phyloP scores from a whole-genome alignment of 2,888 invertebrate species.

The Drosophila atroscutellata region DNA sequence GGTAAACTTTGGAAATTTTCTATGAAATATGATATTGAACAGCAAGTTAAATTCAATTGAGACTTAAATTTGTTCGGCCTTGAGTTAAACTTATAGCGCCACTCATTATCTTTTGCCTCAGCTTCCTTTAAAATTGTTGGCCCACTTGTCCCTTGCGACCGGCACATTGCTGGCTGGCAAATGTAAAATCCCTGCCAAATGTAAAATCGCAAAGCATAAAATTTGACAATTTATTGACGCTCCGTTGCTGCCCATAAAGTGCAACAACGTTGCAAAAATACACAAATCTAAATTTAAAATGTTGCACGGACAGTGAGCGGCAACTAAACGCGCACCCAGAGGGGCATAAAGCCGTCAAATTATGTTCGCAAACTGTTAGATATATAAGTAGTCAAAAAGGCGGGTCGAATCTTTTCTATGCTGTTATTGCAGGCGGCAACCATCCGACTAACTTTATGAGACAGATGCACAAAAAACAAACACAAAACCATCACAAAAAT shows the following conservation, averaged over 20 bases:
- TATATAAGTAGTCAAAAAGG: slow-evolving; percentile 17
- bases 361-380: slow-evolving; percentile 42
- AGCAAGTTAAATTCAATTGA: background rate
- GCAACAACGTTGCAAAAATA: slow-evolving; percentile 42
- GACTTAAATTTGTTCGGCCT: background rate
- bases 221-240: slow-evolving; percentile 83
- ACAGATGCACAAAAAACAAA: slow-evolving; percentile 16
- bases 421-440: background rate
- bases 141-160: slow-evolving; percentile 1
- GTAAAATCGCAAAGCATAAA: slow-evolving; percentile 68
- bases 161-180: slow-evolving; percentile 18
- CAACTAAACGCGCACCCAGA: slow-evolving; percentile 32
- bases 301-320: slow-evolving; percentile 55
- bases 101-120: background rate
- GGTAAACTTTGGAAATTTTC: background rate
- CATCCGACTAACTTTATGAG: slow-evolving; percentile 30
- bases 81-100: background rate
- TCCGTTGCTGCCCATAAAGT: slow-evolving; percentile 59
- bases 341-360: slow-evolving; percentile 60
- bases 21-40: background rate
- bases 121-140: slow-evolving; percentile 5
- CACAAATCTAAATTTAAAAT: slow-evolving; percentile 67
- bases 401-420: slow-evolving; percentile 17
- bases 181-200: slow-evolving; percentile 47
- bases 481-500: slow-evolving; percentile 6